Evolutionary conservation across 2,888 invertebrate genomes (phyloP).

Genomic region (Ectemnius continuus): DNA sequence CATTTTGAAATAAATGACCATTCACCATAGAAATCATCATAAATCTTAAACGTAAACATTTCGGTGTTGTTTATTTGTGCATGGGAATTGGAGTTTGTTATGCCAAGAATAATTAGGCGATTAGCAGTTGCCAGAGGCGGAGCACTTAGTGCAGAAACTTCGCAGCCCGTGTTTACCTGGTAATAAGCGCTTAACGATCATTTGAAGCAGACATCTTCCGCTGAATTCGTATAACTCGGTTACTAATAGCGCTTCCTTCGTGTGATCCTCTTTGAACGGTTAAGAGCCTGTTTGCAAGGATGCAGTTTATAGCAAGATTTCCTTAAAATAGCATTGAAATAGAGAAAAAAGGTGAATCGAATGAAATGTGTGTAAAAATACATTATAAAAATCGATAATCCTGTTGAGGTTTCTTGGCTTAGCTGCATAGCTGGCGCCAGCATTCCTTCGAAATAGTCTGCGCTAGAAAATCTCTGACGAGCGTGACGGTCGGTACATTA

Average conservation of each 20-base stretch:
- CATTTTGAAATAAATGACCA: too few relatives aligned
- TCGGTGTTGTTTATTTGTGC: too few relatives aligned
- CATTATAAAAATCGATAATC: slow-evolving; percentile 55
- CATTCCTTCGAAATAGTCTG: slow-evolving; percentile 42
- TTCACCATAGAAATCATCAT: background rate
- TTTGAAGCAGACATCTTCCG: background rate
- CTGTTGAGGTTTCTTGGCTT: slow-evolving; percentile 43
- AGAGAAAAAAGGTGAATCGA: too few relatives aligned
- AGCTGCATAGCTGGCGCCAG: slow-evolving; percentile 61
- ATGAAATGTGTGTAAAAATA: too few relatives aligned
- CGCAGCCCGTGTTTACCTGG: slow-evolving; percentile 16
- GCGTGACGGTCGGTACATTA: slow-evolving; percentile 65
- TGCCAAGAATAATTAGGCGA: slow-evolving; percentile 14
- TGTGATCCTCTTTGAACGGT: too few relatives aligned
- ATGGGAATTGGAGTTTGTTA: background rate
- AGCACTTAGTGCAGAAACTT: slow-evolving; percentile 8
- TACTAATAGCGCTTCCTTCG: too few relatives aligned
- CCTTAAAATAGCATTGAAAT: too few relatives aligned
- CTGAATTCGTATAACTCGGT: background rate
- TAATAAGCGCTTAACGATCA: too few relatives aligned
- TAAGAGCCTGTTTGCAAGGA: too few relatives aligned
- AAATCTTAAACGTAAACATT: too few relatives aligned
- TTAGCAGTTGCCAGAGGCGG: slow-evolving; percentile 15
- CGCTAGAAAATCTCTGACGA: slow-evolving; percentile 17
- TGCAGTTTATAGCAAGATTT: too few relatives aligned